Base-by-base conservation (phyloP, 2,888 invertebrate genomes). In the Drosophila antonietae region DNA sequence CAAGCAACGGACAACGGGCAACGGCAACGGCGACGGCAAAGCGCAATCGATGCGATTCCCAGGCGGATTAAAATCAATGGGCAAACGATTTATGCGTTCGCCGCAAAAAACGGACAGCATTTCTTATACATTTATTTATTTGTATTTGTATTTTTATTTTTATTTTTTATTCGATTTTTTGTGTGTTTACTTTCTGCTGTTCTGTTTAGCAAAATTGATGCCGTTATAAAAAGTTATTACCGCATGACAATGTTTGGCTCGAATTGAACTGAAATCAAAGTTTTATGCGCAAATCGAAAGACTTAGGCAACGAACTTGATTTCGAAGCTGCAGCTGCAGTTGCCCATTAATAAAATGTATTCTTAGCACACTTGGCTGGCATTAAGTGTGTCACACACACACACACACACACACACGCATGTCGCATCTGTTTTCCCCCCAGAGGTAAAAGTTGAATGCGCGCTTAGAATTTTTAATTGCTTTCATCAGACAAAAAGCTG, bases 401-500 rank as follows among this genome's bases (percentile, higher is more conserved):
- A 57, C 43, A 59, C 60, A 61, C 60, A 51, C 56, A 18, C 62
- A 81, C 63, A 64, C 5, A 20, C 39, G 46, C 68, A 44, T 66
- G 44, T 33, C 51, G 14, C 37, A 53, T 58, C 43, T 61, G 68
- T 66, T 28, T 46, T 70, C 53, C 63, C 41, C 70, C 52, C 33
- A 56, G 70, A 58, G 69, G 80, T 88, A 88, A 83, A 83, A 83
- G 77, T 71, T 77, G 67, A 58, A 56, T 73, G 80, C 83, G 85
- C 85, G 83, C 61, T 71, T 87, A 90, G 90, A 88, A 88, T 88
- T 82, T 89, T 89, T 89, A 88, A 90, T 88, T 90, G 80, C 83
- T 78, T 75, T 76, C 75, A 80, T 83, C 75, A 62, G 62, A 47
- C 68, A 53, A 68, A 66, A 64, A 64, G 20, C 43, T 59, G 65